These are phyloP conservation scores for Moxostoma hubbsi DNA, from an alignment of 2,797 vertebrate species.

Conservation along the genomic window DNA sequence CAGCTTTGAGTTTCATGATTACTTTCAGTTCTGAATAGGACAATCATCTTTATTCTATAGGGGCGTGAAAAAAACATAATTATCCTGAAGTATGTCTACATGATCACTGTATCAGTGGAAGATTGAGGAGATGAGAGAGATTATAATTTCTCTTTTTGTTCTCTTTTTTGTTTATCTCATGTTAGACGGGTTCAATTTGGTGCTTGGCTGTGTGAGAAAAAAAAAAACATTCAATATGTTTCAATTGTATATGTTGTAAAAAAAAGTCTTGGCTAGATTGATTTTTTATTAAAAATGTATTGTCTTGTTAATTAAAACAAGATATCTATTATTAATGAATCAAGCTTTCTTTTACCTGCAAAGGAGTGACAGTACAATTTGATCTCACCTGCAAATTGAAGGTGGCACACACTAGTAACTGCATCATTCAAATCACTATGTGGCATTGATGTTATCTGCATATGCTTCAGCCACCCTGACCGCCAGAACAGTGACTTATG, in stretches of 20 bases:
- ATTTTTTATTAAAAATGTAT: slow-evolving; percentile 14
- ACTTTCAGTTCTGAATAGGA: neutral
- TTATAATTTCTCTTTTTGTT: neutral
- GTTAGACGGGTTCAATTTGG: neutral
- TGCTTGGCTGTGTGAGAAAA: neutral
- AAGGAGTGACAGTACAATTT: slow-evolving; percentile 2
- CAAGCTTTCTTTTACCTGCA: slow-evolving; percentile 7
- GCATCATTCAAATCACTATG: neutral
- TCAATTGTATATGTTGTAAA: neutral
- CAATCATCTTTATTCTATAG: neutral
- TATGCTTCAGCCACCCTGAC: neutral
- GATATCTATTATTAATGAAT: slow-evolving; percentile 23
- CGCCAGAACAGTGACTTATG: neutral
- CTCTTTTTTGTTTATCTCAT: neutral
- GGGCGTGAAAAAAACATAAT: neutral
- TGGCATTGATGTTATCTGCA: slow-evolving; percentile 17
- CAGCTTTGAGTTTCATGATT: neutral
- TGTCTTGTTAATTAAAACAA: slow-evolving; percentile 2
- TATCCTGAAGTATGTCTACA: neutral
- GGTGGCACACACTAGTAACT: slow-evolving; percentile 13
- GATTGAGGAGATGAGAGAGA: neutral
- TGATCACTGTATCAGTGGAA: neutral
- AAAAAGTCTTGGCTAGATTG: neutral
- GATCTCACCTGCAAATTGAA: slow-evolving; percentile 6
- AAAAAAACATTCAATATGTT: neutral